Base-by-base conservation (phyloP, 2,113 vertebrate species). In the Rhombomys opimus region DNA sequence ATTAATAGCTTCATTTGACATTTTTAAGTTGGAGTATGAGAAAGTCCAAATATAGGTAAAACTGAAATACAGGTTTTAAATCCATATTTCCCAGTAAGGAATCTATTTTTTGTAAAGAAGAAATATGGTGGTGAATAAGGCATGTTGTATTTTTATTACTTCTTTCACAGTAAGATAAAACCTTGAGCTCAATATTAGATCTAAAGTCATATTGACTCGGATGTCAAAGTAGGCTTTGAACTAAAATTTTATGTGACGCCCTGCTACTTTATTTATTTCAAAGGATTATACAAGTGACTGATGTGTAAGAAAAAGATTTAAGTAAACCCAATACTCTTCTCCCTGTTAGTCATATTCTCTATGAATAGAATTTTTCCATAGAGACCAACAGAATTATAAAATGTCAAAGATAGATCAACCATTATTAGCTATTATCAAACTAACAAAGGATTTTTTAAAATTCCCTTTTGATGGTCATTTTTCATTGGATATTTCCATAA, bases 211-310 rank as follows among this genome's bases (percentile, higher is more conserved):
- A 89, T 6, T 96, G 68, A 93, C 27, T 13, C 4, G 10, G 89
- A 91, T 59, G 25, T 27, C 57, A 94, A 95, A 87, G 25, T 93
- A 90, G 82, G 8, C 35, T 94, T 95, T 85, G 52, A 91, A 18
- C 22, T 93, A 89, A 93, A 86, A 89, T 94, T 91, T 41, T 87
- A 68, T 88, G 61, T 22, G 35, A 77, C 15, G 93, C 54, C 20
- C 20, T 90, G 52, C 41, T 94, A 91, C 50, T 9, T 75, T 91
- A 91, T 91, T 89, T 91, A 91, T 91, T 91, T 87, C 27, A 84
- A 32, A 52, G 30, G 54, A 67, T 70, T 93, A 90, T 95, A 87
- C 85, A 90, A 65, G 68, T 75, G 85, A 89, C 32, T 82, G 72
- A 89, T 54, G 89, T 35, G 0, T 89, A 89, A 78, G 46, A 91